Conservation (phyloP, 2,113 vertebrate genomes). For the Psephotus haematonotus region DNA sequence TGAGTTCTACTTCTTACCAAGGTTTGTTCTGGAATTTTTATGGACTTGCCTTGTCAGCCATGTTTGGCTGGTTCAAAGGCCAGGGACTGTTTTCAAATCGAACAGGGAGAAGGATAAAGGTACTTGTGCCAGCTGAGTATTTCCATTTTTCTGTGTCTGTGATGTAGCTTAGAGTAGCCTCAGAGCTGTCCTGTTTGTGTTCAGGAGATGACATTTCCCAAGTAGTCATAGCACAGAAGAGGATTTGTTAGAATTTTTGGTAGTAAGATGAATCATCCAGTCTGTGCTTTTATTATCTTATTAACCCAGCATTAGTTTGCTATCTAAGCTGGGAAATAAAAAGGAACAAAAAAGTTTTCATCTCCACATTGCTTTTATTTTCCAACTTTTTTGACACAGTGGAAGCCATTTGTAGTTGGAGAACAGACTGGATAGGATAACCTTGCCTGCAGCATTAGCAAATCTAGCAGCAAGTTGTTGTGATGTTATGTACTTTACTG, state of each 20-base stretch:
- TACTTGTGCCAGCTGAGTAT: not conserved
- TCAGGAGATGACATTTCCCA: not conserved
- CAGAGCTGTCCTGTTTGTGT: not conserved
- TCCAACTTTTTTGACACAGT: not conserved
- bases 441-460: slow-evolving; percentile 43
- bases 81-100: not conserved
- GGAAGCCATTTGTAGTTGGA: not conserved
- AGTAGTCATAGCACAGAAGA: not conserved
- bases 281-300: not conserved
- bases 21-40: not conserved
- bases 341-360: not conserved
- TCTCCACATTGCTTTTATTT: not conserved
- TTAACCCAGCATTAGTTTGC: not conserved
- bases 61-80: not conserved
- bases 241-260: not conserved
- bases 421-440: slow-evolving; percentile 10
- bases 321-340: not conserved
- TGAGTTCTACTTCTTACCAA: not conserved
- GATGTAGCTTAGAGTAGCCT: not conserved
- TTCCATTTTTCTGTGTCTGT: not conserved
- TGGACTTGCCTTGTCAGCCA: not conserved
- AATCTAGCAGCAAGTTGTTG: slow-evolving; percentile 18
- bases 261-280: not conserved
- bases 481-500: not conserved
- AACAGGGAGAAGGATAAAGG: not conserved